Evolutionary conservation across 2,113 vertebrate species (phyloP), one percentile per base, ranked within the genome.

Genomic region (Semicossyphus pulcher): DNA sequence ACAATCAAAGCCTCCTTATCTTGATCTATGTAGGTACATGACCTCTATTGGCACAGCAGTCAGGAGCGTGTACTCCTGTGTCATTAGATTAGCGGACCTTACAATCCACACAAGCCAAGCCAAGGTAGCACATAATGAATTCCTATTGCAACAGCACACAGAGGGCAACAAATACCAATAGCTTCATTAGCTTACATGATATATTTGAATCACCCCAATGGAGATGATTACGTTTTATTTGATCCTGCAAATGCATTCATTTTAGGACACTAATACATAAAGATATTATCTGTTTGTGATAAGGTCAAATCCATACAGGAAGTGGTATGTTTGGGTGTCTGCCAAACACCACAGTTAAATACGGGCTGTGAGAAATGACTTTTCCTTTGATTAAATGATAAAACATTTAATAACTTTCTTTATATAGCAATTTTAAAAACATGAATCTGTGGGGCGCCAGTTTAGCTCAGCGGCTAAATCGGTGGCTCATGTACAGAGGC

Each of bases 1-100:
- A 56, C 58, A 41, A n/a, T 70, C 75, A 58, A 25, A 57, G 52
- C 70, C 63, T 81, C 45, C 74, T 90, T 88, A 86, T 90, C 81
- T 77, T 70, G 37, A 87, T 85, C 78, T 72, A 53, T 87, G 63
- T 57, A 76, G 44, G 66, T 72, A 81, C 85, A 85, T 16, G 75
- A 78, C 80, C 77, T 85, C 54, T 81, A 82, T 78, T 77, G 83
- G 68, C 81, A 63, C 48, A 41, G 52, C 73, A 70, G 83, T 59
- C 66, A 52, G 70, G 3, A 26, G 39, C 10, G 12, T 63, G 58
- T 21, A 29, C 51, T 62, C 2, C 65, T 51, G 68, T 76, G 57
- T 89, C 69, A 83, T 75, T 76, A 86, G 72, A 85, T 74, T 54
- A 76, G 68, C 68, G 71, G 53, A 78, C 68, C 59, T 21, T 45